phyloP scores from a whole-genome alignment of 2,113 vertebrate species.

The Gyps fulvus region DNA sequence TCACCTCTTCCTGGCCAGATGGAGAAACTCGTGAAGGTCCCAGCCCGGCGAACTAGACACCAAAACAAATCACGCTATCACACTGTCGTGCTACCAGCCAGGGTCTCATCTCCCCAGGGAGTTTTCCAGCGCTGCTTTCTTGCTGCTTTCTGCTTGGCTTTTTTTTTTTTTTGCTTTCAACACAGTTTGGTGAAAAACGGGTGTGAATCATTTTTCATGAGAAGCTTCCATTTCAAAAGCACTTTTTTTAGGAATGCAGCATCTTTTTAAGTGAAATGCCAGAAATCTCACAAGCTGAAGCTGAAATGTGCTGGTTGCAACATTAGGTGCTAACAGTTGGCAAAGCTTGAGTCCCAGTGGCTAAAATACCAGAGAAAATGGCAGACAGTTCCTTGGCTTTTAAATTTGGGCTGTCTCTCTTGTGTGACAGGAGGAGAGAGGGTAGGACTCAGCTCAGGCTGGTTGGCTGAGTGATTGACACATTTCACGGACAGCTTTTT shows the following conservation, averaged over 20 bases:
- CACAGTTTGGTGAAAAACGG: slow-evolving; percentile 22
- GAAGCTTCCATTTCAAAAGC: slow-evolving; percentile 10
- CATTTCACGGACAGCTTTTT: not conserved
- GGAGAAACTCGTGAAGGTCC: not conserved
- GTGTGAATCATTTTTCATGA: slow-evolving; percentile 36
- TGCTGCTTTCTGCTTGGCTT: not conserved
- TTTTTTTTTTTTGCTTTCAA: not conserved
- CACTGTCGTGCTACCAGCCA: not conserved
- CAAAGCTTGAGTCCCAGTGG: slow-evolving; percentile 32
- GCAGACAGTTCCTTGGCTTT: slow-evolving; percentile 46
- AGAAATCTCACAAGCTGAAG: slow-evolving; percentile 36
- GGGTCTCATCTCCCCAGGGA: not conserved
- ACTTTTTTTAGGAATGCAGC: slow-evolving; percentile 42
- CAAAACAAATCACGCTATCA: not conserved
- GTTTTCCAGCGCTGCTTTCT: not conserved
- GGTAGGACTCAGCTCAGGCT: not conserved
- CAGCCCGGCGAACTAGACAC: not conserved
- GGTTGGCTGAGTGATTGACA: not conserved
- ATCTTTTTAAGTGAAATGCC: slow-evolving; percentile 50
- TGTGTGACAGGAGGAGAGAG: not conserved
- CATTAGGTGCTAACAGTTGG: slow-evolving; percentile 61
- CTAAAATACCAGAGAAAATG: slow-evolving; percentile 38
- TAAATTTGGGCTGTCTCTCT: not conserved
- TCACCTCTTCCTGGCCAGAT: not conserved
- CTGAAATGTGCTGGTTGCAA: slow-evolving; percentile 56